Conservation (phyloP, 2,888 invertebrate species). For the Biston stratarius region DNA sequence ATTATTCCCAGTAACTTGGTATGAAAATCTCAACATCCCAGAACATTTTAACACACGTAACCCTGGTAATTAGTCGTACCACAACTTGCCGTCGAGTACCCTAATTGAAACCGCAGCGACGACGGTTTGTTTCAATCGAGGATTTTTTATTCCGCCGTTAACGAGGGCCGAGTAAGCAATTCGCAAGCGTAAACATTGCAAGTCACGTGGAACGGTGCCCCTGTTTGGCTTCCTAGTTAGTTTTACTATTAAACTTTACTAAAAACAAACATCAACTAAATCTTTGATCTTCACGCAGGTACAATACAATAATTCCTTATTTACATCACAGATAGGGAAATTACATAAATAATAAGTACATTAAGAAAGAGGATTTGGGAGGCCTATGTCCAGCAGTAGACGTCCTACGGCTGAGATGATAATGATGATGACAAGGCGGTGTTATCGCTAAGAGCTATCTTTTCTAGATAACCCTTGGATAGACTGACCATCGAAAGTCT, state of each 20-base stretch:
- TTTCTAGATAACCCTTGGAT: too few species aligned
- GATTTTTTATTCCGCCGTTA: constrained; percentile 56
- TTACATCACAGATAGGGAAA: too few species aligned
- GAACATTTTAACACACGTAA: constrained; percentile 19
- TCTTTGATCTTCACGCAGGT: neutral
- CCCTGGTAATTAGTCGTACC: constrained; percentile 61
- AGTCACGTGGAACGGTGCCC: constrained; percentile 20
- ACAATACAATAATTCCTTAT: too few species aligned
- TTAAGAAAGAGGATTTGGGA: too few species aligned
- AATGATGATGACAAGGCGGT: too few species aligned
- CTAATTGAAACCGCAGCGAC: constrained; percentile 74
- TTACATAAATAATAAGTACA: too few species aligned
- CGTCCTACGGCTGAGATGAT: too few species aligned
- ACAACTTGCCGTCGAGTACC: constrained; percentile 46
- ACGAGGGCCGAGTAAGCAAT: constrained; percentile 55
- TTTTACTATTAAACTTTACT: constrained; percentile 10
- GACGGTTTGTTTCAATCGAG: constrained; percentile 53
- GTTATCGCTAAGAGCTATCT: too few species aligned
- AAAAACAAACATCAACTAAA: neutral
- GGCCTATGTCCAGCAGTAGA: too few species aligned
- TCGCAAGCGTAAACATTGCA: constrained; percentile 26
- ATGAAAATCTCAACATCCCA: constrained; percentile 25
- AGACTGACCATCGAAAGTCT: too few species aligned
- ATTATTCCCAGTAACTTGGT: constrained; percentile 1
- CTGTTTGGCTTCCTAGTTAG: neutral